Evolutionary conservation across 2,888 invertebrate genomes (phyloP).

Genomic region (Aphodius sticticus): DNA sequence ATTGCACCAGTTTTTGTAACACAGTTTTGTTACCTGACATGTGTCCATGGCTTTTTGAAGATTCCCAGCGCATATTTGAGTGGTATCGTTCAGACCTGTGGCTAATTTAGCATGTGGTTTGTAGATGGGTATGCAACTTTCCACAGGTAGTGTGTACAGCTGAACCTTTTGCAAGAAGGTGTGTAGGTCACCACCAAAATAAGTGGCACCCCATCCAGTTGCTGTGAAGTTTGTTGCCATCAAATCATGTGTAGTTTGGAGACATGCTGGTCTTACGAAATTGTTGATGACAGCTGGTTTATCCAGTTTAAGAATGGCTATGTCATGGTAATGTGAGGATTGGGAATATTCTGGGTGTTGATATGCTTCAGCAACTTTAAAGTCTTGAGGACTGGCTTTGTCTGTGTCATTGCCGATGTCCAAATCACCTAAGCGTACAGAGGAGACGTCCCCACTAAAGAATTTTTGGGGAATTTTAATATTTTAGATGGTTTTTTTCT

Average conservation of each 20-base stretch:
- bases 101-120: background rate
- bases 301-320: slow-evolving; percentile 59
- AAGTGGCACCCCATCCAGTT: slow-evolving; percentile 46
- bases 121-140: slow-evolving; percentile 37
- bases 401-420: slow-evolving; percentile 39
- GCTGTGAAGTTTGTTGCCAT: slow-evolving; percentile 36
- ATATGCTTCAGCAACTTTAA: slow-evolving; percentile 48
- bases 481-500: no score
- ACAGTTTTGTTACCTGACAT: slow-evolving; percentile 40
- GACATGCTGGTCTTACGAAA: slow-evolving; percentile 59
- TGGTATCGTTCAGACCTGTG: slow-evolving; percentile 42
- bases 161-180: slow-evolving; percentile 42
- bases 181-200: slow-evolving; percentile 37
- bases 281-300: slow-evolving; percentile 51
- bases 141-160: slow-evolving; percentile 37
- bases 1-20: no score
- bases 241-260: slow-evolving; percentile 43
- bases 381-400: slow-evolving; percentile 46
- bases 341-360: slow-evolving; percentile 57
- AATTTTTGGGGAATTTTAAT: background rate
- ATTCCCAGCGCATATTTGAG: slow-evolving; percentile 48
- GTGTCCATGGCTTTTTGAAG: slow-evolving; percentile 42
- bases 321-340: slow-evolving; percentile 60
- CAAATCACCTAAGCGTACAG: slow-evolving; percentile 46
- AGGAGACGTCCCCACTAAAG: slow-evolving; percentile 43